Evolutionary conservation across 1,140 invertebrate species (phyloP), one percentile per base, ranked within the genome.

Genomic region (Polypedilum vanderplanki): DNA sequence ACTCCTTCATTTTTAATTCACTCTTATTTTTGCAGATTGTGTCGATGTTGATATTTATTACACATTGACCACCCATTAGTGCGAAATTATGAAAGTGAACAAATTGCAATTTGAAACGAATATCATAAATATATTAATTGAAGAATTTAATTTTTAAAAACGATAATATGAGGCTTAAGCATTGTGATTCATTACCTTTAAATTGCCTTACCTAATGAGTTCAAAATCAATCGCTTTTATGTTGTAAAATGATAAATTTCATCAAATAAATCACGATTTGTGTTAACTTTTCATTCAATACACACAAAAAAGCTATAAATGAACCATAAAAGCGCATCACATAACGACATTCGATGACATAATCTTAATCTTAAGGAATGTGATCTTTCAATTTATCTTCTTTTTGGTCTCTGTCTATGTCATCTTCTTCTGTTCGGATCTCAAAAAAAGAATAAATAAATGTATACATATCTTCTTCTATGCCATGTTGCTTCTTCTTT

Each of bases 311-410:
- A 20, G 17, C 65, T 70, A 20, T 20, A 70, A 18, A 70, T 70
- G 17, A 18, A 70, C 20, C 65, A 70, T 70, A 20, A 70, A 70
- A 70, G 65, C 65, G 65, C 65, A 70, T 70, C 65, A 70, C 15
- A 70, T 18, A 20, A 70, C 20, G 15, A 70, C 9, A 4, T 1
- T n/a, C 46, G 12, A 57, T 70, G 65, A 70, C 65, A 20, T 70
- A 70, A 70, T 70, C 65, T 70, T 70, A 70, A 70, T 70, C 65
- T 70, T 18, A 18, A 20, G 65, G 65, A 70, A 70, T 70, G 65
- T 70, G 65, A 70, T 70, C 20, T 70, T 70, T 70, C 65, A 70
- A 70, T 70, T 70, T 70, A 70, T 70, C 46, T 57, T 57, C 12
- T 57, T 57, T 5, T 33, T 33, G 2, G 2, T 33, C 24, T 33